A percentile compares a stretch with the other conserved stretches of the same genome.
These are phyloP conservation scores for Cosmia trapezina DNA, from an alignment of 2,888 invertebrate species.

Conservation along the genomic window DNA sequence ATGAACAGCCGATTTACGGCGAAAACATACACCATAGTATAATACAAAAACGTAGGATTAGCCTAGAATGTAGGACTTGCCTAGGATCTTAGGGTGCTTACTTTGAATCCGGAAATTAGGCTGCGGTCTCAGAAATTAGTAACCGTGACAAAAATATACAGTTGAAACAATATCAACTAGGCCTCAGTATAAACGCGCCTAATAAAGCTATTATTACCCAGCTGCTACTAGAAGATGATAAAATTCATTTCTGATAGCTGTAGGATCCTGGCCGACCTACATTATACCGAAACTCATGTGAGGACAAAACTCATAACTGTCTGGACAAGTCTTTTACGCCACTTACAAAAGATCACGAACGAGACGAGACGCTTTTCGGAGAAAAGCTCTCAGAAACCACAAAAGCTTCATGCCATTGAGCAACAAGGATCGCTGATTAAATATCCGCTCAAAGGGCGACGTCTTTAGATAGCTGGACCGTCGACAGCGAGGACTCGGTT, in stretches of 20 bases:
- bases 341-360: slow-evolving; percentile 1
- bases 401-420: slow-evolving; percentile 1
- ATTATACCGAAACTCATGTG: background rate
- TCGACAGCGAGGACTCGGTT: slow-evolving; percentile 1
- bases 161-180: background rate
- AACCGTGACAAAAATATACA: background rate
- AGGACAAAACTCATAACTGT: background rate
- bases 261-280: background rate
- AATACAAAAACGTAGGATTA: background rate
- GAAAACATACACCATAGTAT: background rate
- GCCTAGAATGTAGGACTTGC: slow-evolving; percentile 4
- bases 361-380: slow-evolving; percentile 4
- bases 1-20: background rate
- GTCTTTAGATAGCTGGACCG: background rate
- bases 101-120: slow-evolving; percentile 1
- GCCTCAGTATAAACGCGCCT: background rate
- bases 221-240: background rate
- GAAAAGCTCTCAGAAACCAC: background rate
- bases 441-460: too few relatives aligned
- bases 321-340: slow-evolving; percentile 1
- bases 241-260: background rate
- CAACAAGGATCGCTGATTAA: slow-evolving; percentile 5
- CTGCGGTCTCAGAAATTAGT: background rate
- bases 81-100: background rate
- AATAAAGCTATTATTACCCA: background rate